These are phyloP conservation scores for Buceros bicornis DNA, from an alignment of 2,797 vertebrate species.

Conservation along the genomic window DNA sequence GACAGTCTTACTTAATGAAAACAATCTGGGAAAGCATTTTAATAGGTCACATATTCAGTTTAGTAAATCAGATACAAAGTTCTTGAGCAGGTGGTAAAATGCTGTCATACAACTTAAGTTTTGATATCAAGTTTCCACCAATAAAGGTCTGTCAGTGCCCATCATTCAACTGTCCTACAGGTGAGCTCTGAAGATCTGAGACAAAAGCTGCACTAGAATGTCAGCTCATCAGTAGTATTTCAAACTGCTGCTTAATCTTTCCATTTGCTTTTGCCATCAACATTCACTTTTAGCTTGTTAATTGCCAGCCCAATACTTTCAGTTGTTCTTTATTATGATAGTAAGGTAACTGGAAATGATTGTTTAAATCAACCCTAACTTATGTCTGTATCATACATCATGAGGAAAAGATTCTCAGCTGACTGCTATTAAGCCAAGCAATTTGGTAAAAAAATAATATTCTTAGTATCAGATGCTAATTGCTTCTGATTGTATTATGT, in stretches of 20 bases:
- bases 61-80: not conserved
- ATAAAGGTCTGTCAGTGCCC: not conserved
- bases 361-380: not conserved
- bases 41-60: not conserved
- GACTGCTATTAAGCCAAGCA: not conserved
- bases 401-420: not conserved
- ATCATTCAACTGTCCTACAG: not conserved
- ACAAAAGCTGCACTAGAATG: not conserved
- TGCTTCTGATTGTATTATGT: not conserved
- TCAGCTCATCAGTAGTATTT: not conserved
- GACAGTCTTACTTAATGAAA: not conserved
- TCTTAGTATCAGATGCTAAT: not conserved
- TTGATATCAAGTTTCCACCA: not conserved
- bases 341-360: not conserved
- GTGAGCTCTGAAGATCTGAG: not conserved
- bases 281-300: not conserved
- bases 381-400: not conserved
- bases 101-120: not conserved
- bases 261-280: not conserved
- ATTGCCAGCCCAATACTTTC: not conserved
- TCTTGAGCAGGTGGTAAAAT: not conserved
- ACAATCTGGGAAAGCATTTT: not conserved
- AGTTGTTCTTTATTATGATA: not conserved
- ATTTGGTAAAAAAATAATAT: not conserved
- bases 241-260: not conserved